Evolutionary conservation across 2,888 invertebrate genomes (phyloP).

Genomic region (Pharmacophagus antenor): DNA sequence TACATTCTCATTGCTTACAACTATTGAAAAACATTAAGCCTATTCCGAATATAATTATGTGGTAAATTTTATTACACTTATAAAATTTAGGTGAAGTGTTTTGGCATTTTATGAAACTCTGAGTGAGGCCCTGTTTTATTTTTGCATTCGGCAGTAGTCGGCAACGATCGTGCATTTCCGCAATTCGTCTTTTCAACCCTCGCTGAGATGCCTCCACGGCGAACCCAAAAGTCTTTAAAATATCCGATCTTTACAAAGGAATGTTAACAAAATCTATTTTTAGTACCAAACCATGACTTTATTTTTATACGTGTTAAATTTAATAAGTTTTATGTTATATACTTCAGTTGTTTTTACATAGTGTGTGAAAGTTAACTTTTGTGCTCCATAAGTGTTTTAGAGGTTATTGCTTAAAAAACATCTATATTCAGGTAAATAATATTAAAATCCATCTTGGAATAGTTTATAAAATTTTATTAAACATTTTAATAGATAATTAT

Average conservation of each 20-base stretch:
- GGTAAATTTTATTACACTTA: no score
- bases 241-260: slow-evolving; percentile 48
- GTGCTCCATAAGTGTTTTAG: slow-evolving; percentile 45
- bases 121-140: slow-evolving; percentile 53
- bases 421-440: slow-evolving; percentile 52
- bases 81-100: background rate
- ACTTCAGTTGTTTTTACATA: slow-evolving; percentile 48
- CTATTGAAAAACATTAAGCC: no score
- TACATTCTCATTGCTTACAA: no score
- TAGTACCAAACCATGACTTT: slow-evolving; percentile 54
- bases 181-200: slow-evolving; percentile 66
- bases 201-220: slow-evolving; percentile 62
- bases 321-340: slow-evolving; percentile 41
- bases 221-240: slow-evolving; percentile 69
- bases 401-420: slow-evolving; percentile 43
- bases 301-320: slow-evolving; percentile 39
- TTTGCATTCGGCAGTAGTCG: slow-evolving; percentile 72
- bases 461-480: background rate
- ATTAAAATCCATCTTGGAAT: background rate
- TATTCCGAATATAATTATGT: no score
- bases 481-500: background rate
- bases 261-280: slow-evolving; percentile 44
- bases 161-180: slow-evolving; percentile 68
- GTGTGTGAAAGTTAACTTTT: slow-evolving; percentile 61
- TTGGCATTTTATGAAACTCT: background rate